Conservation (phyloP, 2,797 vertebrate genomes). For the Pogonophryne albipinna region DNA sequence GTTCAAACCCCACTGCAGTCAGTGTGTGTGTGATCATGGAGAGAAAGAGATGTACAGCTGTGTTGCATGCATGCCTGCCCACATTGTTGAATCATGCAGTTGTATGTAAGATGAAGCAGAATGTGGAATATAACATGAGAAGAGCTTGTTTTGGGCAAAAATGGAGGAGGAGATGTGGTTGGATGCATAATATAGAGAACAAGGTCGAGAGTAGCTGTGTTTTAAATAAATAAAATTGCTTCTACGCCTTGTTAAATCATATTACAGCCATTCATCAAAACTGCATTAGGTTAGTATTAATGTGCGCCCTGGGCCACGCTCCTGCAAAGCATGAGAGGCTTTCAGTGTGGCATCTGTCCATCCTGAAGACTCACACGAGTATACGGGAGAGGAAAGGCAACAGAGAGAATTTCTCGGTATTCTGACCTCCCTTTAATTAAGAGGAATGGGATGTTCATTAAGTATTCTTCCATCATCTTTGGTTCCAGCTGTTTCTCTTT, state of each 20-base stretch:
- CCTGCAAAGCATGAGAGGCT: not conserved
- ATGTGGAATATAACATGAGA: not conserved
- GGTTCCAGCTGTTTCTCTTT: not conserved
- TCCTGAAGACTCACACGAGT: too few species aligned
- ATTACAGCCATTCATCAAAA: slow-evolving; percentile 20
- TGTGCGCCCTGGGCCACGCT: not conserved
- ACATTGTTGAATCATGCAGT: slow-evolving; percentile 24
- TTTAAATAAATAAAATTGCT: slow-evolving; percentile 12
- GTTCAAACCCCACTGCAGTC: too few species aligned
- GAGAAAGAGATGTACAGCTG: slow-evolving; percentile 27
- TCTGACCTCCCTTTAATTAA: slow-evolving; percentile 12
- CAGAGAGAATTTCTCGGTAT: not conserved
- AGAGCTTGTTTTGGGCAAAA: not conserved
- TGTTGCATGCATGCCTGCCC: not conserved
- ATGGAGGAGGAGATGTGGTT: not conserved
- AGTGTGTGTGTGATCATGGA: too few species aligned
- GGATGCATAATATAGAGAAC: not conserved
- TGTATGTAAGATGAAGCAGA: slow-evolving; percentile 8
- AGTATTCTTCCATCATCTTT: not conserved
- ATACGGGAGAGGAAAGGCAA: not conserved
- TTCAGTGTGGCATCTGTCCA: not conserved
- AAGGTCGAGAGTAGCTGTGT: not conserved
- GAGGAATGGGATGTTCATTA: not conserved
- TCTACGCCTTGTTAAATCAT: slow-evolving; percentile 10
- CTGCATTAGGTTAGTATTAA: slow-evolving; percentile 10